A percentile compares a stretch with the other conserved stretches of the same genome.
Evolutionary conservation across 2,888 invertebrate species (phyloP).

Genomic region (Sphaeridia pumilis): DNA sequence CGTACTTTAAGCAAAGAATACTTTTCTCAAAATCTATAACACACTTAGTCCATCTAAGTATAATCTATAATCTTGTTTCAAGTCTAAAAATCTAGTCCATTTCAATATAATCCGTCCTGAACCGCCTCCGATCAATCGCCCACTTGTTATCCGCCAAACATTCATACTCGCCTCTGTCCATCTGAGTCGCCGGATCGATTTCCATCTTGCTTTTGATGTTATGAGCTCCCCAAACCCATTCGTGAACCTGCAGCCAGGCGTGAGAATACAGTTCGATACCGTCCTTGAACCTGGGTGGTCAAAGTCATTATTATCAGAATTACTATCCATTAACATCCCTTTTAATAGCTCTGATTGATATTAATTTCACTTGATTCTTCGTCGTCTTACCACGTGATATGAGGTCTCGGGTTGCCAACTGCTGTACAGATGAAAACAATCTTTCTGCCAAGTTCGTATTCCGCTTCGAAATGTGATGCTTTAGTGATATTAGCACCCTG

Average conservation of each 20-base stretch:
- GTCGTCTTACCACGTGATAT: slow-evolving; percentile 60
- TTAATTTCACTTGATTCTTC: too few species aligned
- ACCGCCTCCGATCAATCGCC: slow-evolving; percentile 54
- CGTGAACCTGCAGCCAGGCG: slow-evolving; percentile 57
- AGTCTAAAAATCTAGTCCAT: too few species aligned
- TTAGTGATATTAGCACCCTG: slow-evolving; percentile 59
- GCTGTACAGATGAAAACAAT: slow-evolving; percentile 65
- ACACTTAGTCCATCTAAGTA: too few species aligned
- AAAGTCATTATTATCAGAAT: too few species aligned
- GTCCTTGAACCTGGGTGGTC: slow-evolving; percentile 46
- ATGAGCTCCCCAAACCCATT: slow-evolving; percentile 53
- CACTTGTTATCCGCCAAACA: slow-evolving; percentile 62
- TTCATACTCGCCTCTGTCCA: slow-evolving; percentile 59
- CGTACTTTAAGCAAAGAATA: too few species aligned
- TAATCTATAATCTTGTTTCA: too few species aligned
- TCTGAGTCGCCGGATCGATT: slow-evolving; percentile 56
- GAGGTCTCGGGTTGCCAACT: slow-evolving; percentile 56
- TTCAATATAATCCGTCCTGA: slow-evolving; percentile 48
- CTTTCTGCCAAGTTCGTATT: slow-evolving; percentile 61
- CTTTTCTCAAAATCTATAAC: too few species aligned
- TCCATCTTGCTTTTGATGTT: slow-evolving; percentile 61
- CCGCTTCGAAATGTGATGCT: slow-evolving; percentile 58
- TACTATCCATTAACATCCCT: too few species aligned
- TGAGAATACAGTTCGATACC: slow-evolving; percentile 62
- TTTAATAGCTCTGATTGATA: too few species aligned